These are phyloP conservation scores for Bucco capensis DNA, from an alignment of 2,113 vertebrate species.

Conservation along the genomic window DNA sequence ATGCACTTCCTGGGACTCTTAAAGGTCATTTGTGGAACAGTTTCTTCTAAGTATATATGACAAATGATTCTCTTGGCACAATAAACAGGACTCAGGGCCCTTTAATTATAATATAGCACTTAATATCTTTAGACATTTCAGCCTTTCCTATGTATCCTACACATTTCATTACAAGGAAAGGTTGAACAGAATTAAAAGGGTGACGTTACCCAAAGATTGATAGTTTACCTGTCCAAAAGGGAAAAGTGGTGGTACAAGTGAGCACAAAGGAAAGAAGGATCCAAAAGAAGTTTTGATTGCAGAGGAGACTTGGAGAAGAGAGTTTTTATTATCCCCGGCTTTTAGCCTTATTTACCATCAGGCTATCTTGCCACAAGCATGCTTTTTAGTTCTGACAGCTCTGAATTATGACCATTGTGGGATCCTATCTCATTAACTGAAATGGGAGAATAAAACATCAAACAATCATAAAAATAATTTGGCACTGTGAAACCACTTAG, in stretches of 20 bases:
- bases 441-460: slow-evolving; percentile 91
- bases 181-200: slow-evolving; percentile 61
- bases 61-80: slow-evolving; percentile 75
- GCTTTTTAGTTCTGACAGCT: slow-evolving; percentile 88
- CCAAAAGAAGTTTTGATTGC: slow-evolving; percentile 71
- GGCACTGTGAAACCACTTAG: slow-evolving; percentile 90
- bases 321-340: slow-evolving; percentile 76
- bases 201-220: slow-evolving; percentile 37
- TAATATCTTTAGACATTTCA: slow-evolving; percentile 72
- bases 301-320: slow-evolving; percentile 68
- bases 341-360: slow-evolving; percentile 83
- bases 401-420: slow-evolving; percentile 89
- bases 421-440: slow-evolving; percentile 96
- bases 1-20: slow-evolving; percentile 67
- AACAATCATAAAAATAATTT: slow-evolving; percentile 96
- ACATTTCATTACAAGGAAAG: slow-evolving; percentile 67
- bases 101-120: slow-evolving; percentile 81
- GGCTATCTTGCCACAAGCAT: slow-evolving; percentile 80
- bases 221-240: slow-evolving; percentile 39
- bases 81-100: slow-evolving; percentile 68
- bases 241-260: not conserved
- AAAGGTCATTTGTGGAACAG: slow-evolving; percentile 77
- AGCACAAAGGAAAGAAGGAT: slow-evolving; percentile 68
- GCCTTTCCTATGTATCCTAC: slow-evolving; percentile 67
- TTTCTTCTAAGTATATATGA: slow-evolving; percentile 69